A percentile compares a stretch with the other conserved stretches of the same genome.
Conservation (phyloP, 2,888 invertebrate genomes). For the Silvanus unidentatus region DNA sequence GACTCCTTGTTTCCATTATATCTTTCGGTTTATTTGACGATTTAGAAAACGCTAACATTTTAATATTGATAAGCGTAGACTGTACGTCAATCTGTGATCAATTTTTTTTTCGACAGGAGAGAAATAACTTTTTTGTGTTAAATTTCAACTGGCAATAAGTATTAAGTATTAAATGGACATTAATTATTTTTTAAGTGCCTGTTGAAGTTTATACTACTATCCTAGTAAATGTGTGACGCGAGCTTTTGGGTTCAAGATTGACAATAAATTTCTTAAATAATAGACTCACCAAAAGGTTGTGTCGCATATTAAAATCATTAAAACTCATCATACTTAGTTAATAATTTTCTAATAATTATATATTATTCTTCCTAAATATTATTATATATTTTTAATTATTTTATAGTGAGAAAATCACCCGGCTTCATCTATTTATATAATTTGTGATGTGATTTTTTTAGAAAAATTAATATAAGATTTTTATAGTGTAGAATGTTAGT, state of each 20-base stretch:
- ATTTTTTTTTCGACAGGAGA: conserved; percentile 27
- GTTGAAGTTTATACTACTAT: too few relatives aligned
- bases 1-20: too few relatives aligned
- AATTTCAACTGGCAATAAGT: not conserved
- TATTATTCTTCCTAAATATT: conserved; percentile 17
- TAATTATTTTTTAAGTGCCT: too few relatives aligned
- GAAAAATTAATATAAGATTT: conserved; percentile 23
- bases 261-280: too few relatives aligned
- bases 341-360: too few relatives aligned
- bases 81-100: conserved; percentile 43
- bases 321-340: not conserved
- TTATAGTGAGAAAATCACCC: conserved; percentile 32
- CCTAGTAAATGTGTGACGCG: too few relatives aligned
- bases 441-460: conserved; percentile 31
- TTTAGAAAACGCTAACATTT: conserved; percentile 15
- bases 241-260: too few relatives aligned
- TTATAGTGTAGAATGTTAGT: conserved; percentile 26
- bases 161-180: conserved; percentile 6
- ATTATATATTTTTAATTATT: conserved; percentile 10
- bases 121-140: conserved; percentile 26
- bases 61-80: conserved; percentile 31
- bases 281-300: too few relatives aligned
- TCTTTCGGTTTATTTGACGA: too few relatives aligned
- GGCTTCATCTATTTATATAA: conserved; percentile 29
- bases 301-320: too few relatives aligned